These are phyloP conservation scores for Schizaphis graminum DNA, from an alignment of 2,888 invertebrate species.

Conservation along the genomic window DNA sequence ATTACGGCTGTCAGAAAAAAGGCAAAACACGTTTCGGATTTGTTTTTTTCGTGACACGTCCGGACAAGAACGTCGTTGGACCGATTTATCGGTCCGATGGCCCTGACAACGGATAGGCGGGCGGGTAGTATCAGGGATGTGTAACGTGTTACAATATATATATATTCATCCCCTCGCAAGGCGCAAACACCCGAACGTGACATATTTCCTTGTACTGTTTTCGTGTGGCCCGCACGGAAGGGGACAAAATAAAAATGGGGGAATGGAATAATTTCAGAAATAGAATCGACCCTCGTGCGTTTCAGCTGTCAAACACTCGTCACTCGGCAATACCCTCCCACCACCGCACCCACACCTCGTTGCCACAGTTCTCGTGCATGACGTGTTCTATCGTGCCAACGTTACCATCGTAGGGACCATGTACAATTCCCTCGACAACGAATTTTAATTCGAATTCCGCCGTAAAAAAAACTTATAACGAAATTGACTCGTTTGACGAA, in stretches of 20 bases:
- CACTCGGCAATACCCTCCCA: constrained; percentile 40
- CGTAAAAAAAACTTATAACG: neutral
- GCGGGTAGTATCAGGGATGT: neutral
- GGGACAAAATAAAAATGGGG: constrained; percentile 18
- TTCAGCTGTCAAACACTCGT: constrained; percentile 66
- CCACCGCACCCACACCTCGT: neutral
- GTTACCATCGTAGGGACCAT: neutral
- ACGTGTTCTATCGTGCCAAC: constrained; percentile 13
- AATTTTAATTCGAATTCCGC: constrained; percentile 26
- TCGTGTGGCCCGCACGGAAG: neutral
- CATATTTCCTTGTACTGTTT: constrained; percentile 61
- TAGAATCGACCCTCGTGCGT: constrained; percentile 60
- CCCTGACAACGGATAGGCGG: neutral
- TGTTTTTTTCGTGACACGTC: constrained; percentile 28
- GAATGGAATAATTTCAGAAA: constrained; percentile 62
- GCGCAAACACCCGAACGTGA: constrained; percentile 60
- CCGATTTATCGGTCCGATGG: constrained; percentile 59
- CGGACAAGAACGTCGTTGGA: constrained; percentile 30
- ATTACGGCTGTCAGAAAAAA: constrained; percentile 40
- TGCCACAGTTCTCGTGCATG: neutral
- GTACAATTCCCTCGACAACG: neutral
- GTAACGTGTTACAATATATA: constrained; percentile 40
- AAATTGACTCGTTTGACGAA: constrained; percentile 18
- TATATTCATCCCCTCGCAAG: constrained; percentile 42
- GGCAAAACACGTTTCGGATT: constrained; percentile 50